Percentiles rank a stretch among this genome's conserved stretches.
phyloP scores from a whole-genome alignment of 2,888 invertebrate species.

The Metellina segmentata region DNA sequence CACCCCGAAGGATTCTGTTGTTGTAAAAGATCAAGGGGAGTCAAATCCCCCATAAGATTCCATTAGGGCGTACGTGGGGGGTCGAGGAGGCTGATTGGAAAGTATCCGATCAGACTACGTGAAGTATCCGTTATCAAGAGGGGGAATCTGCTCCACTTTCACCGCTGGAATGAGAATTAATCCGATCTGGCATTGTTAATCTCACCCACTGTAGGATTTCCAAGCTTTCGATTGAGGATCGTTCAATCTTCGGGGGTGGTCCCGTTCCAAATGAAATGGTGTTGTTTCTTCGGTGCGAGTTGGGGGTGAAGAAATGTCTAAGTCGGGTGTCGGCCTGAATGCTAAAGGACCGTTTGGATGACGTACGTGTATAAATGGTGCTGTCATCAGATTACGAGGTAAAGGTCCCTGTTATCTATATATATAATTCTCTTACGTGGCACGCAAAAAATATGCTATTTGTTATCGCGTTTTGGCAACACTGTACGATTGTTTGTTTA shows the following conservation, averaged over 20 bases:
- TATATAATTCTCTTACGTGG: too few relatives aligned
- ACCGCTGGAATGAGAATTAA: conserved; percentile 45
- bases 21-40: conserved; percentile 68
- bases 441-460: too few relatives aligned
- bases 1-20: conserved; percentile 62
- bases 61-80: conserved; percentile 43
- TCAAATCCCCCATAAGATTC: conserved; percentile 60
- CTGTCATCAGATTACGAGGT: too few relatives aligned
- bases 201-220: conserved; percentile 55
- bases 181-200: conserved; percentile 71
- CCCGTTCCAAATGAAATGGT: background rate
- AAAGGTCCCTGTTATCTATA: too few relatives aligned
- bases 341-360: background rate
- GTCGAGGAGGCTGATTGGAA: conserved; percentile 57
- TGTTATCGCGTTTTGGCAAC: too few relatives aligned
- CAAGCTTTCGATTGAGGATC: conserved; percentile 52
- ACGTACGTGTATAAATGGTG: background rate
- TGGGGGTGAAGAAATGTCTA: background rate
- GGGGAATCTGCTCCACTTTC: conserved; percentile 22
- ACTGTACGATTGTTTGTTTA: too few relatives aligned
- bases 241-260: conserved; percentile 44
- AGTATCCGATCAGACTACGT: conserved; percentile 63
- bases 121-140: conserved; percentile 19
- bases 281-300: background rate
- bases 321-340: background rate